Percentiles rank a stretch among this genome's conserved stretches.
phyloP scores from a whole-genome alignment of 2,888 invertebrate species.

The Danaus chrysippus region DNA sequence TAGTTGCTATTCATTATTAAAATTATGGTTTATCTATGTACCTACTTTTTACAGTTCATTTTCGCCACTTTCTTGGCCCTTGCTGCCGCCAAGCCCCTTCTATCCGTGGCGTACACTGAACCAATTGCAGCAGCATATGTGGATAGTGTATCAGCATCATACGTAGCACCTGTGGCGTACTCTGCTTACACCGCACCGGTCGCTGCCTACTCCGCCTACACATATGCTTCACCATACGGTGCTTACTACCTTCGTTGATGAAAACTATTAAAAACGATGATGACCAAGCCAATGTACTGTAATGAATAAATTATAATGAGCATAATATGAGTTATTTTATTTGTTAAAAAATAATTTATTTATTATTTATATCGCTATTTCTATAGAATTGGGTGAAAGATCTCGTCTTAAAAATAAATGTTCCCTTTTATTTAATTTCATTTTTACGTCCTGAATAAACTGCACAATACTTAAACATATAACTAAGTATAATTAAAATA shows the following conservation, averaged over 20 bases:
- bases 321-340: constrained; percentile 2
- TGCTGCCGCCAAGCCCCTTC: constrained; percentile 63
- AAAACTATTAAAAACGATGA: constrained; percentile 2
- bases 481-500: too few relatives aligned
- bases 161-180: constrained; percentile 40
- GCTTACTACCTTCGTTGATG: constrained; percentile 37
- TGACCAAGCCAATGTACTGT: background rate
- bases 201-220: constrained; percentile 47
- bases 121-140: constrained; percentile 42
- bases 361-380: too few relatives aligned
- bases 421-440: too few relatives aligned
- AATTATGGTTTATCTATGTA: background rate
- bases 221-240: constrained; percentile 38
- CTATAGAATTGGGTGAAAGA: too few relatives aligned
- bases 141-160: constrained; percentile 48
- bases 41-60: constrained; percentile 51
- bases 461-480: too few relatives aligned
- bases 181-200: constrained; percentile 49
- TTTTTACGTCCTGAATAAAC: too few relatives aligned
- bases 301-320: background rate
- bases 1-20: too few relatives aligned
- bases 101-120: constrained; percentile 37
- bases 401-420: too few relatives aligned
- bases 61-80: constrained; percentile 71
- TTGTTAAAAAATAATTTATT: too few relatives aligned